A percentile compares a stretch with the other conserved stretches of the same genome.
These are phyloP conservation scores for Amphiprion ocellaris DNA, from an alignment of 2,113 vertebrate species.

Conservation along the genomic window DNA sequence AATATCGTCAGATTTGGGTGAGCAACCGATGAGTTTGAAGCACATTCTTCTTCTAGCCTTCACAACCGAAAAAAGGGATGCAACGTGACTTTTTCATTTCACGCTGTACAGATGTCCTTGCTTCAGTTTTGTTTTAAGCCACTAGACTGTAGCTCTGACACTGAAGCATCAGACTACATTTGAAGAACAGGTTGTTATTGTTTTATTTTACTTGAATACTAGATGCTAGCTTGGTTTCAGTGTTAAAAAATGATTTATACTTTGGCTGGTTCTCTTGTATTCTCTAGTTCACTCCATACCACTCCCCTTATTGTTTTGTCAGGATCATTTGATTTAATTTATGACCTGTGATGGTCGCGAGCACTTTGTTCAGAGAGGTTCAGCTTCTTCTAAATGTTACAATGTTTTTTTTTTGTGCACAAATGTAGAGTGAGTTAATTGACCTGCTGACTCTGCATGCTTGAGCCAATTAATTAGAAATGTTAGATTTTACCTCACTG, in stretches of 20 bases:
- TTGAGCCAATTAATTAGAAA: neutral
- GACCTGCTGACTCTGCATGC: neutral
- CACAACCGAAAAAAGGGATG: constrained; percentile 69
- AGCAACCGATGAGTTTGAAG: constrained; percentile 17
- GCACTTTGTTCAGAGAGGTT: constrained; percentile 7
- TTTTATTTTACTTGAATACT: constrained; percentile 48
- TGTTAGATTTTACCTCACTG: neutral
- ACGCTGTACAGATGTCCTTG: constrained; percentile 5
- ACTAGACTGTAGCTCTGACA: neutral
- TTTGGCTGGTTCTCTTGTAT: neutral
- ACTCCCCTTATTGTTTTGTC: neutral
- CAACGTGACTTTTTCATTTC: constrained; percentile 14
- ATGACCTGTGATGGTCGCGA: neutral
- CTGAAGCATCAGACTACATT: neutral
- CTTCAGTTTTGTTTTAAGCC: neutral
- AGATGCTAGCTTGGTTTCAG: neutral
- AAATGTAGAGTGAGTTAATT: neutral
- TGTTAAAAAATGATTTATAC: neutral
- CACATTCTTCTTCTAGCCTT: constrained; percentile 54
- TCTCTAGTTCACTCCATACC: neutral
- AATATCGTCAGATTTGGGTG: too few relatives aligned
- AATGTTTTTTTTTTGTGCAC: constrained; percentile 4
- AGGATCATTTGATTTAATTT: constrained; percentile 14
- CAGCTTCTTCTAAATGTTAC: constrained; percentile 7
- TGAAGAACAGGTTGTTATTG: neutral